Percentiles rank a stretch among this genome's conserved stretches.
Conservation (phyloP, 2,113 vertebrate species). For the Sinocyclocheilus rhinocerous region DNA sequence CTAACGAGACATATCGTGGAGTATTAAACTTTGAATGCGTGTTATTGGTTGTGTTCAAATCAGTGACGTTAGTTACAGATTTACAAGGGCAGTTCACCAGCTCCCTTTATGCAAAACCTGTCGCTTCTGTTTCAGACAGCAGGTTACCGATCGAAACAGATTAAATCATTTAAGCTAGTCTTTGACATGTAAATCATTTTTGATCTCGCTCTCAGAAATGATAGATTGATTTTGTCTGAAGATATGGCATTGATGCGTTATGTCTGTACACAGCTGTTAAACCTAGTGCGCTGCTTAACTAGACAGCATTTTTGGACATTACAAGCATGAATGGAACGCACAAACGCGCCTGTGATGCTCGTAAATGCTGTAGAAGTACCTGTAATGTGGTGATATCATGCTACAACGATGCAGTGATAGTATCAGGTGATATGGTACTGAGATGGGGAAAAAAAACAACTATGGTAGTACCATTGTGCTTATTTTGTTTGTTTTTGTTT, state of each 20-base stretch:
- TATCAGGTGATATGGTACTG: not conserved
- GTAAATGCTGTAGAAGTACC: not conserved
- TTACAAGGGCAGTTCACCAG: not conserved
- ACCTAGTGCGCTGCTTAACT: not conserved
- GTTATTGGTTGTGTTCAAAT: not conserved
- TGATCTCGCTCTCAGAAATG: not conserved
- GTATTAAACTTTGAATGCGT: not conserved
- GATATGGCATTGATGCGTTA: not conserved
- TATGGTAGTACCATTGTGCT: not conserved
- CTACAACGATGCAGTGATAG: not conserved
- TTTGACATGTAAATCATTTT: not conserved
- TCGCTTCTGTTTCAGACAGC: not conserved
- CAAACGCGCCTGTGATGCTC: not conserved
- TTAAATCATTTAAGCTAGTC: not conserved
- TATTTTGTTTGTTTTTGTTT: not conserved
- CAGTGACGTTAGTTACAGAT: not conserved
- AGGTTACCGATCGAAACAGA: not conserved
- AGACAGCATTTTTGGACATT: not conserved
- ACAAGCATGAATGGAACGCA: not conserved
- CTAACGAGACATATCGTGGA: not conserved
- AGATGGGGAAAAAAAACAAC: not conserved
- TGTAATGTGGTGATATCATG: not conserved
- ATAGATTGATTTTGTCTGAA: conserved; percentile 15
- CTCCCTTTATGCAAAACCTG: not conserved
- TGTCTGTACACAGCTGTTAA: not conserved